Conservation (phyloP, 2,113 vertebrate genomes). For the Grallaria varia region DNA sequence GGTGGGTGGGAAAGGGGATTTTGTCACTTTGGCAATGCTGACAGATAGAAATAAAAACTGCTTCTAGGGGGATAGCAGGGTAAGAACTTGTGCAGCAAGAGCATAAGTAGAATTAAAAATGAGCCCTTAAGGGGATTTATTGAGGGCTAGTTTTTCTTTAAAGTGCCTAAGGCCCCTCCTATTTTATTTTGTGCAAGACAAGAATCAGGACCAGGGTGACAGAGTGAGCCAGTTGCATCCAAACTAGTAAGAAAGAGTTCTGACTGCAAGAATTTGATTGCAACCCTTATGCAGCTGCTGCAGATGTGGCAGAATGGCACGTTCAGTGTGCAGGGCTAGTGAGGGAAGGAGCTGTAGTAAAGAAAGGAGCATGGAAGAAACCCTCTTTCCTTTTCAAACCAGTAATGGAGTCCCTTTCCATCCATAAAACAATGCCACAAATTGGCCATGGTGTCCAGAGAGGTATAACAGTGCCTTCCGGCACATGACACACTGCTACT, state of each 20-base stretch:
- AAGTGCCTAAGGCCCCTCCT: slow-evolving; percentile 39
- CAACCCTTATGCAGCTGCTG: not conserved
- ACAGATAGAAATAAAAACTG: slow-evolving; percentile 69
- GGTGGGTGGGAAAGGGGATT: slow-evolving; percentile 65
- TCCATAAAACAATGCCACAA: accelerated
- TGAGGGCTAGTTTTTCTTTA: not conserved
- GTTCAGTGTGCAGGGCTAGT: accelerated
- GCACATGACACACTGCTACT: not conserved
- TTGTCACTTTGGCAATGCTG: slow-evolving; percentile 64
- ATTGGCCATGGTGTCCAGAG: not conserved
- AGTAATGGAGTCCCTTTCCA: not conserved
- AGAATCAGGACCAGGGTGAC: not conserved
- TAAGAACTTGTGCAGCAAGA: slow-evolving; percentile 61
- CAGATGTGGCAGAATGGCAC: not conserved
- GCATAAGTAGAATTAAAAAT: slow-evolving; percentile 62
- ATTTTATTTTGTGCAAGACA: slow-evolving; percentile 12
- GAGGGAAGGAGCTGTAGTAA: not conserved
- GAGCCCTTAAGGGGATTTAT: slow-evolving; percentile 37
- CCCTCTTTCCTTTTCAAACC: not conserved
- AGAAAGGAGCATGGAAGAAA: not conserved
- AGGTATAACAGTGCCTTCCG: not conserved
- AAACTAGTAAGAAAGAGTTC: not conserved
- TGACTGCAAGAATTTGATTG: not conserved
- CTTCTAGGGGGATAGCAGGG: slow-evolving; percentile 50
- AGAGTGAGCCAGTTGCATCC: not conserved